phyloP scores from a whole-genome alignment of 2,113 vertebrate genomes.

The Promerops cafer region DNA sequence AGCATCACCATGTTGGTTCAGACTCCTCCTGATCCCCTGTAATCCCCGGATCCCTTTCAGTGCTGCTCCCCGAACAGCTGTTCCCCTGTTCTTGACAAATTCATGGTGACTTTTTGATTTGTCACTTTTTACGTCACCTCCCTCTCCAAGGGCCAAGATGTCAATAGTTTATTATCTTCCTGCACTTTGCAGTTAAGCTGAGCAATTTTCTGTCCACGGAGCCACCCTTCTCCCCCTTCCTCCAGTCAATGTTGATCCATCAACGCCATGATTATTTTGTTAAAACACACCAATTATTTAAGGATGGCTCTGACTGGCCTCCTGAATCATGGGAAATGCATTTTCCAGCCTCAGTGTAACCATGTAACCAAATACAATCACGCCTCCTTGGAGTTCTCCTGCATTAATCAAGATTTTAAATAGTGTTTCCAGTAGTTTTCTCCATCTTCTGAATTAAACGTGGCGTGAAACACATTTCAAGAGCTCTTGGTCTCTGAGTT shows the following conservation, averaged over 20 bases:
- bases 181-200: background rate
- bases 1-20: background rate
- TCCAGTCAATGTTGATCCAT: background rate
- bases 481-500: background rate
- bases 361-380: background rate
- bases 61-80: background rate
- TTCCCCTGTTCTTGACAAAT: background rate
- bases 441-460: background rate
- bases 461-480: background rate
- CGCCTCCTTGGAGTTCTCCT: background rate
- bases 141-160: background rate
- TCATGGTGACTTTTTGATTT: background rate
- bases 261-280: background rate
- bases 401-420: background rate
- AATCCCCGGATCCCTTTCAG: background rate
- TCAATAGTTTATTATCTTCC: background rate
- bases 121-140: background rate
- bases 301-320: background rate
- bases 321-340: background rate
- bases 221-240: background rate
- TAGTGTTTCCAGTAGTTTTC: background rate
- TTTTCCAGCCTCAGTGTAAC: background rate
- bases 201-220: accelerated
- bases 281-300: background rate
- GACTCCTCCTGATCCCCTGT: background rate